These are phyloP conservation scores for Dendrocincla tyrannina DNA, from an alignment of 2,797 vertebrate species.

Conservation along the genomic window DNA sequence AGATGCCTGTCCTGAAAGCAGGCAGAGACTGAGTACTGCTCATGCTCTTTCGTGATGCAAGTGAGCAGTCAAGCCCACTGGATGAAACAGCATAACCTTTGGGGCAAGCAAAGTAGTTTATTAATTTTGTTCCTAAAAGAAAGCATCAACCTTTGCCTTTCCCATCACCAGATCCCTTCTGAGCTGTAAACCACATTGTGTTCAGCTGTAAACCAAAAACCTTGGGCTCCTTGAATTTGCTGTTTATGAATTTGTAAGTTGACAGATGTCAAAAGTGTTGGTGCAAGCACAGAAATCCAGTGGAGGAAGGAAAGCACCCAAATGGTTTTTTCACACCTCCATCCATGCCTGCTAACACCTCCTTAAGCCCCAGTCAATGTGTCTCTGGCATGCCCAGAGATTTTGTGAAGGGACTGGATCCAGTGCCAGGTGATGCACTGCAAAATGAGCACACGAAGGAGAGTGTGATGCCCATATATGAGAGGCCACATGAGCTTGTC, in stretches of 20 bases:
- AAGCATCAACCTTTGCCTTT: neutral
- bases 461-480: no score
- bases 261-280: neutral
- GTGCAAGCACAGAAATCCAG: no score
- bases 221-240: neutral
- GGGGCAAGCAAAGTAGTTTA: neutral
- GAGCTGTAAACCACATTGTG: neutral
- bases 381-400: no score
- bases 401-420: no score
- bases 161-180: neutral
- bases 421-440: no score
- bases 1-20: neutral
- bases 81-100: neutral
- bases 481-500: no score
- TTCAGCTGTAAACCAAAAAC: neutral
- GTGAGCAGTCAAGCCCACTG: neutral
- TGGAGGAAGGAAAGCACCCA: no score
- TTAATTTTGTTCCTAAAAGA: neutral
- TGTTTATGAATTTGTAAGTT: neutral
- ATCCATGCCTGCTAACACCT: no score
- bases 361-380: no score
- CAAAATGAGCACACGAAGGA: no score
- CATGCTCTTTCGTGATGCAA: neutral
- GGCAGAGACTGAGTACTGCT: neutral
- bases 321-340: no score